Evolutionary conservation across 2,888 invertebrate species (phyloP), one percentile per base, ranked within the genome.

Genomic region (Nephrotoma flavescens): DNA sequence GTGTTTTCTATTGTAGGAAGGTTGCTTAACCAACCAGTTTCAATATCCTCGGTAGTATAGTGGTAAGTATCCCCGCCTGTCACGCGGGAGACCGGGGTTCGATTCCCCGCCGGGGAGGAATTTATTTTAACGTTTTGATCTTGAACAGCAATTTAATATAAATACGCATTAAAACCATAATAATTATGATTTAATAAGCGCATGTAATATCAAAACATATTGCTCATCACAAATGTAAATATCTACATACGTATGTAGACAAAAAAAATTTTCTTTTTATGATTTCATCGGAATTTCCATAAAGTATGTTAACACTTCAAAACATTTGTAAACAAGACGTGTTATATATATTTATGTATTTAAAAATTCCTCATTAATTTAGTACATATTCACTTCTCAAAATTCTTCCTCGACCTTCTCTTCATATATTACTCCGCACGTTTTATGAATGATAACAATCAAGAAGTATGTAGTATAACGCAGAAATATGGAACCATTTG

Each of bases 81-180:
- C 86, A 86, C 86, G 86, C 86, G 86, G 86, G 86, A 86, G 86
- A 86, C 57, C 86, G 86, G 86, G 86, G 86, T 86, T 86, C 86
- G 57, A 86, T 86, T 86, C 86, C 86, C 86, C 86, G 86, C 86
- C 86, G 86, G 52, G 86, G 86, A 57, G 86, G 44, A 85, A 44
- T 84, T 41, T 84, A n/a, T 84, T 84, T 71, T 31, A 52, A 15
- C 5, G 3, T 52, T 15, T 7, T 15, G 31, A 31, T 31, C 31
- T 52, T 6, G n/a, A 52, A 52, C 0, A 31, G 31, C 31, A 31
- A 31, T 31, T 31, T 31, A 31, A 31, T 31, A 31, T 31, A 31
- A 31, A 31, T 31, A 31, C 31, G 31, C 31, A 2, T 31, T 31
- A 31, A 31, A 31, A 57, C 19, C 15, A 6, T 57, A 57, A 15